phyloP scores from a whole-genome alignment of 2,888 invertebrate genomes.

The Branchipolynoe longqiensis region DNA sequence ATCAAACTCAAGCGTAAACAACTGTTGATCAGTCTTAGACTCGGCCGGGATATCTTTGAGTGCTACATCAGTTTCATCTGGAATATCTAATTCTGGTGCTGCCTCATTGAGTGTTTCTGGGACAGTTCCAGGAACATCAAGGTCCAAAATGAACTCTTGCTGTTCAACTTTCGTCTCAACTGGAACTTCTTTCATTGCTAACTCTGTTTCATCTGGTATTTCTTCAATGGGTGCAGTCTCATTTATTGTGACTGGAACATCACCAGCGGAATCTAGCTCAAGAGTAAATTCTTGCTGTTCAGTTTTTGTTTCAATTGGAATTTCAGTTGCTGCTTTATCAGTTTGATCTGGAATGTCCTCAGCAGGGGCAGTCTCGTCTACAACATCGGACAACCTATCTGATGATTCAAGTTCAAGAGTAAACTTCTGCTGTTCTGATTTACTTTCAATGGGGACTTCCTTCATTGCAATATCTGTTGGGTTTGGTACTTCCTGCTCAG shows the following conservation, averaged over 20 bases:
- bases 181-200: constrained; percentile 35
- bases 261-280: background rate
- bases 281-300: constrained; percentile 17
- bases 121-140: background rate
- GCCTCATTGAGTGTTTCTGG: constrained; percentile 20
- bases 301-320: background rate
- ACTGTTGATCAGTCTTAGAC: constrained; percentile 30
- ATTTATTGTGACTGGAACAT: background rate
- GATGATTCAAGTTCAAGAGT: constrained; percentile 26
- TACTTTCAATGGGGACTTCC: background rate
- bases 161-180: constrained; percentile 27
- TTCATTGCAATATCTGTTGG: background rate
- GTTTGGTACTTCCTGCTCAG: background rate
- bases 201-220: constrained; percentile 36
- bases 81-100: constrained; percentile 5
- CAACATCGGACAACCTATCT: background rate
- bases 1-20: constrained; percentile 57
- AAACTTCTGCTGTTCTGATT: constrained; percentile 29
- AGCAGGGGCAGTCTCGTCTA: background rate
- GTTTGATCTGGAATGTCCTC: constrained; percentile 29
- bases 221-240: background rate
- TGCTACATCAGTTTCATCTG: background rate
- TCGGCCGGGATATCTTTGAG: constrained; percentile 21
- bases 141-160: constrained; percentile 18
- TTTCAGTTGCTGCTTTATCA: background rate